Evolutionary conservation across 2,113 vertebrate genomes (phyloP).

Genomic region (Nycticorax nycticorax): DNA sequence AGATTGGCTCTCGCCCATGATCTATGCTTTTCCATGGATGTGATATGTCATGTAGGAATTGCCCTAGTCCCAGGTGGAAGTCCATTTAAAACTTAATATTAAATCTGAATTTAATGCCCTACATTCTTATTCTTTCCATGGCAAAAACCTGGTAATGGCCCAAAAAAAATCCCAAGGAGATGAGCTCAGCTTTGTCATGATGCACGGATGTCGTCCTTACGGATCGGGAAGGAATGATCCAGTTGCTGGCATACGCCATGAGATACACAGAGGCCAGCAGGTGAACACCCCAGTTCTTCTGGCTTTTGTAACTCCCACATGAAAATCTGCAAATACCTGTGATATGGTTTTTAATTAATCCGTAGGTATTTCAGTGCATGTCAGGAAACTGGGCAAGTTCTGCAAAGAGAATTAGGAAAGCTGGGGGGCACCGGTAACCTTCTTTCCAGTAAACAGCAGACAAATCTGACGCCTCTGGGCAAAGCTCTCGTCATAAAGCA

Average conservation of each 20-base stretch:
- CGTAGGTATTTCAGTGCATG: not conserved
- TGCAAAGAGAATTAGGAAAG: not conserved
- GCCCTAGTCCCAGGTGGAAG: not conserved
- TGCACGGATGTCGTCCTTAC: not conserved
- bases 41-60: not conserved
- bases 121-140: not conserved
- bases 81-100: not conserved
- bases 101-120: not conserved
- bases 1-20: not conserved
- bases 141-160: not conserved
- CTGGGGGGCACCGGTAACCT: not conserved
- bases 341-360: not conserved
- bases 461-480: not conserved
- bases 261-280: not conserved
- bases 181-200: not conserved
- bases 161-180: not conserved
- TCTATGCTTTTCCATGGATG: not conserved
- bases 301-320: not conserved
- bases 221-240: not conserved
- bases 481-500: not conserved
- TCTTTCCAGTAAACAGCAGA: not conserved
- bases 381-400: not conserved
- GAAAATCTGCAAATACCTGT: not conserved
- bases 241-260: not conserved
- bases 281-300: not conserved